Base-by-base conservation (phyloP, 2,113 vertebrate species). In the Malurus alboscapulatus region DNA sequence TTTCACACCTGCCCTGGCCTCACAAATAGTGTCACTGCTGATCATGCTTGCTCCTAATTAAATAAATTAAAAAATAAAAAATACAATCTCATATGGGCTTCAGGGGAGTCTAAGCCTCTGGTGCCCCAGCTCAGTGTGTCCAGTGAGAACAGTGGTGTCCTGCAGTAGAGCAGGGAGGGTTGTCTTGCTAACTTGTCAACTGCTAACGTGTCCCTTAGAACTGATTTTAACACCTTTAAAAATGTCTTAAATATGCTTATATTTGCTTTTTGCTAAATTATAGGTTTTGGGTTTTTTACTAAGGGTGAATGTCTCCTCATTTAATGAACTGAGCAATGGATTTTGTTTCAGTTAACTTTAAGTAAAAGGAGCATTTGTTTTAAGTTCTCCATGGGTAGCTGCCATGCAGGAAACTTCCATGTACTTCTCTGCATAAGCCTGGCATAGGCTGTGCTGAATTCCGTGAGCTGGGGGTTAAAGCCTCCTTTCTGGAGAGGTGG, bases 381-480 rank as follows among this genome's bases (percentile, higher is more conserved):
- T 7, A 38, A 75, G 71, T 42, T 85, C 25, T 78, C 14, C 3
- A 0, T 0, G 38, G 21, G 14, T 11, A 78, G 55, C 25, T 84
- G 57, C 10, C 3, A 2, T 19, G 57, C 42, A 45, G 65, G 44
- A 54, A 53, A 14, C 6, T 51, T 84, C 65, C 10, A 4, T 6
- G 1, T 7, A 2, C 3, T 1, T 25, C 19, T 68, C 50, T 57
- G n/a, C 21, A 32, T 47, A 67, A 62, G 59, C n/a, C 12, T 29
- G 44, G 34, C 18, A 5, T 8, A 1, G 65, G 16, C 40, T 0
- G 0, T 7, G 2, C 51, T 67, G 50, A 32, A 2, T 67, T 62
- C 48, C 78, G 40, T 32, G 44, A 42, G 34, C 10, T 3, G 3
- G 30, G n/a, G 48, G 20, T 67, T 74, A 53, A 71, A 88, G 34